Evolutionary conservation across 2,113 vertebrate genomes (phyloP).

Genomic region (Chaetodon auriga): DNA sequence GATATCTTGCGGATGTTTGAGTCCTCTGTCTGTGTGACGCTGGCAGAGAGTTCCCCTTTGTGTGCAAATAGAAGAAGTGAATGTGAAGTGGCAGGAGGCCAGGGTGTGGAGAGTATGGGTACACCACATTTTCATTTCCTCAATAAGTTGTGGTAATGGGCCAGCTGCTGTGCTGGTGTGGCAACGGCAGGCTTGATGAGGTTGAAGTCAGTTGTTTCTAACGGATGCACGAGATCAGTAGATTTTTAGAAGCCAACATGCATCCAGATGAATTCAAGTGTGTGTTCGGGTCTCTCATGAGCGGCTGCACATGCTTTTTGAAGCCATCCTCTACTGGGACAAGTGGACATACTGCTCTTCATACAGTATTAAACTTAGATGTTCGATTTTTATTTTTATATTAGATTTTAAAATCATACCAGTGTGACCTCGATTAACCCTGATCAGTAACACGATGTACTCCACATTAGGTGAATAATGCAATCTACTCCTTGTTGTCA

Average conservation of each 20-base stretch:
- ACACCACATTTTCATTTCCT: conserved; percentile 80
- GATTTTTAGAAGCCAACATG: neutral
- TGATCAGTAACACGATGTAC: neutral
- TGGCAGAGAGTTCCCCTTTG: conserved; percentile 69
- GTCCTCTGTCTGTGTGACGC: conserved; percentile 28
- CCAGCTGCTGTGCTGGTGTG: conserved; percentile 43
- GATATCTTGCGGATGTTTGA: conserved; percentile 27
- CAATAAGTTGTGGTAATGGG: conserved; percentile 45
- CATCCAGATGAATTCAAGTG: neutral
- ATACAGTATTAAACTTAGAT: neutral
- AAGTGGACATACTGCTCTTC: neutral
- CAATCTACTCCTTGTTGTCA: no score
- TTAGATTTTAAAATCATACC: neutral
- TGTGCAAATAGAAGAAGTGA: conserved; percentile 77
- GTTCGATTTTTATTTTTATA: no score
- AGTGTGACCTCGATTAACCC: neutral
- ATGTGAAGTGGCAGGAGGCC: conserved; percentile 63
- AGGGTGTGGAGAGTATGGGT: conserved; percentile 67
- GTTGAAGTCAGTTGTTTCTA: conserved; percentile 7
- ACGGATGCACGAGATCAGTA: neutral
- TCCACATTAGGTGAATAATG: neutral
- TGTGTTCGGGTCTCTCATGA: neutral
- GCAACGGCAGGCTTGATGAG: conserved; percentile 44
- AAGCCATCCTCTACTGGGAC: neutral
- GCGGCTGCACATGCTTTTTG: neutral